phyloP scores from a whole-genome alignment of 2,113 vertebrate genomes.

The Riparia riparia region DNA sequence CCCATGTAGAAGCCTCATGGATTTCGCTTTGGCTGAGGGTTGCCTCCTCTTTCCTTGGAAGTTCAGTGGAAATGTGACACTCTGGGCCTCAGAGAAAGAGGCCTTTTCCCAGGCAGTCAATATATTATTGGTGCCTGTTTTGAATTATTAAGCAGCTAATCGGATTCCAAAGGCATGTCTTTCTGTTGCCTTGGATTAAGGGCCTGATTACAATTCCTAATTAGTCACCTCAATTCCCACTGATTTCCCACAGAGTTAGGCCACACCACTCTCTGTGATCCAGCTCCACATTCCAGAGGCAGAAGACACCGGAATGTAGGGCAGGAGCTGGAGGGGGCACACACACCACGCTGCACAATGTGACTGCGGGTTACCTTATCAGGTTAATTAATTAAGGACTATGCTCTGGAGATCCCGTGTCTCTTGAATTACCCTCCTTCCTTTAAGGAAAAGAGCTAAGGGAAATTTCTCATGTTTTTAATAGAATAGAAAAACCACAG shows the following conservation, averaged over 20 bases:
- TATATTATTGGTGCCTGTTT: not conserved
- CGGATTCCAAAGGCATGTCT: not conserved
- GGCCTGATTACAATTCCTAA: slow-evolving; percentile 27
- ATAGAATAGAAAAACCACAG: slow-evolving; percentile 10
- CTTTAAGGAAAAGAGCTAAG: slow-evolving; percentile 53
- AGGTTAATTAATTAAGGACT: slow-evolving; percentile 72
- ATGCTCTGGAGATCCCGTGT: slow-evolving; percentile 33
- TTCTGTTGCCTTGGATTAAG: not conserved
- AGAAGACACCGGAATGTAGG: slow-evolving; percentile 32
- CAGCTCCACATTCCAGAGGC: slow-evolving; percentile 27
- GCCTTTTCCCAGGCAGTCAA: not conserved
- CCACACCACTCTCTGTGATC: not conserved
- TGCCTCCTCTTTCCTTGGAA: not conserved
- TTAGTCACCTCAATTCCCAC: slow-evolving; percentile 18
- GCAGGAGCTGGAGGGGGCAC: slow-evolving; percentile 42
- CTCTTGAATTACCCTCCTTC: slow-evolving; percentile 66
- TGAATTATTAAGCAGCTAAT: slow-evolving; percentile 2
- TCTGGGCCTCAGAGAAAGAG: not conserved
- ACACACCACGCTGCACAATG: not conserved
- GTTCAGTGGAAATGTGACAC: not conserved
- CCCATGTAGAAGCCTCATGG: rapidly evolving
- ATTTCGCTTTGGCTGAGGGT: not conserved
- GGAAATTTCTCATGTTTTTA: slow-evolving; percentile 56
- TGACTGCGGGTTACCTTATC: slow-evolving; percentile 57
- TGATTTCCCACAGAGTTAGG: slow-evolving; percentile 31